These are phyloP conservation scores for Cyrtonyx montezumae DNA, from an alignment of 2,113 vertebrate species.

Conservation along the genomic window DNA sequence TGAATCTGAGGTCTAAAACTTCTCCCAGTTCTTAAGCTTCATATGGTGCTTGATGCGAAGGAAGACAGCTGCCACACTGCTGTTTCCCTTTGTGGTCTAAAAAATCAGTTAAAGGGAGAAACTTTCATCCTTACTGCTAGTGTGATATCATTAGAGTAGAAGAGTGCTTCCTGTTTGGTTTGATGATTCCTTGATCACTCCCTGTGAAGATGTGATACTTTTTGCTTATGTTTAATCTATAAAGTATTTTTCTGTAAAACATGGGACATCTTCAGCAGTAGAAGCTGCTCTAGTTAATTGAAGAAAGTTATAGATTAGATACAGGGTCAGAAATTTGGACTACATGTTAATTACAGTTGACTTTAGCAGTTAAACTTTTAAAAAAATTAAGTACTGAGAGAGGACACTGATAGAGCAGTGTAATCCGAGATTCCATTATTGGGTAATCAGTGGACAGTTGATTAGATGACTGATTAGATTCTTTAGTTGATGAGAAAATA, in stretches of 20 bases:
- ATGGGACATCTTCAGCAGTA: neutral
- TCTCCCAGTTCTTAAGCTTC: no score
- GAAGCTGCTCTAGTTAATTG: neutral
- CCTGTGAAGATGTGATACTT: neutral
- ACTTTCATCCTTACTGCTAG: neutral
- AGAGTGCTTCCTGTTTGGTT: neutral
- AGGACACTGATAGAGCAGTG: neutral
- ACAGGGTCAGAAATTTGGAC: fast-evolving
- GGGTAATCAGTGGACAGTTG: neutral
- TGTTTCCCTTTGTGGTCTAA: neutral
- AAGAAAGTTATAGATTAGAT: neutral
- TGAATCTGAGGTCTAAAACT: neutral
- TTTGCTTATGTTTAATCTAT: neutral
- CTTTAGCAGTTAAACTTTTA: neutral
- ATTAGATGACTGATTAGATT: neutral
- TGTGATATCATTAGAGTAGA: neutral
- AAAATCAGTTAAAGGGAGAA: neutral
- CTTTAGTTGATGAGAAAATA: neutral
- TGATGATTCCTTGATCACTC: neutral
- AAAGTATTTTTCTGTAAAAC: neutral
- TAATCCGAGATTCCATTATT: neutral
- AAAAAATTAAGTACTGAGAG: neutral
- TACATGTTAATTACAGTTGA: neutral
- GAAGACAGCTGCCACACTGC: neutral
- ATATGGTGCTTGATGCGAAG: neutral